Base-by-base conservation (phyloP, 2,113 vertebrate genomes). In the Arenaria interpres region DNA sequence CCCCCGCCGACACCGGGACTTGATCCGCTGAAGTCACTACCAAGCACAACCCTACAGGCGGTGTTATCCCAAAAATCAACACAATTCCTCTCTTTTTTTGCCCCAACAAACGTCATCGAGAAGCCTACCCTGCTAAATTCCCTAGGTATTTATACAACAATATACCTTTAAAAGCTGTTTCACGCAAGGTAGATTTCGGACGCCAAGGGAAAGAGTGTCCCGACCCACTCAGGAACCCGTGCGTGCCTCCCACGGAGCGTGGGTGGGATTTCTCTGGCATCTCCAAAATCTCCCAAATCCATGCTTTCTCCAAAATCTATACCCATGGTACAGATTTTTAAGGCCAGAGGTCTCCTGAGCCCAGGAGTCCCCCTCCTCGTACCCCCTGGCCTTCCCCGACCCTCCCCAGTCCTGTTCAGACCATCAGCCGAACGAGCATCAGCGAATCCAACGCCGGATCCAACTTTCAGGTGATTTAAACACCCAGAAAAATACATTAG, bases 11-110 rank as follows among this genome's bases (percentile, higher is more conserved):
- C 80, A 79, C 76, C 80, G 14, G 63, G 14, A 18, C 28, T 12
- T 2, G 6, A 18, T 6, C 4, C 2, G 7, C 69, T 51, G 1
- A 6, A 13, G 50, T 21, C 1, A 4, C n/a, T 16, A 3, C 43
- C 54, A 14, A 68, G n/a, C 13, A 56, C 85, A 69, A 30, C 16
- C 10, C 62, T 4, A 10, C 0, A 0, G 7, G 4, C 17, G 4
- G 2, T 0, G 8, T 12, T 11, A 46, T 7, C 50, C 13, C 48
- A 24, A 56, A 56, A 79, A 33, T 1, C 3, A 4, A 35, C 0
- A 1, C 25, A 27, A 13, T 25, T 6, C 66, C 63, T 39, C 71
- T 30, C 46, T 4, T 46, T 46, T 46, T 46, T 46, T 13, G 45
- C 45, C 8, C 18, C 45, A 37, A 72, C 24, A 45, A 77, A 41